Base-by-base conservation (phyloP, 2,888 invertebrate genomes). In the Trachelus stipa region DNA sequence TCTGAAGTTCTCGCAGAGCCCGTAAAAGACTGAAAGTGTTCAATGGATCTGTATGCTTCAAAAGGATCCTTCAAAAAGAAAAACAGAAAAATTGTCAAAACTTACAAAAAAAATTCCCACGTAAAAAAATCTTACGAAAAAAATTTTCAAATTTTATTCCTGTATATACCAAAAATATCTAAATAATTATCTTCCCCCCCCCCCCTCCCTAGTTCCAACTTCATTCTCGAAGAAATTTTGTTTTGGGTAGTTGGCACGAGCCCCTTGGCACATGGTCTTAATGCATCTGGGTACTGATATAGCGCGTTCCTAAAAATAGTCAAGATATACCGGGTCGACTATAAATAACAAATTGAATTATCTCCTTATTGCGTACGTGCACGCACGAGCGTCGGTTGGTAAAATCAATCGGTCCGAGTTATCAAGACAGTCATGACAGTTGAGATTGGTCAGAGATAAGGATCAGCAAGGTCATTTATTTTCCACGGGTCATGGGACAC, bases 241-340 rank as follows among this genome's bases (percentile, higher is more conserved):
- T 56, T 56, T 23, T 56, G 23, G 56, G 56, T 56, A 23, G 56
- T 56, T 23, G 56, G 56, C 56, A 56, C 56, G 56, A 56, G 56
- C 2, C 56, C 56, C 56, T 56, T 56, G 56, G 56, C 23, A 56
- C 56, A 56, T 23, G 23, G 56, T 56, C 56, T 9, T 23, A 56
- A 56, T 23, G 56, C 56, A 56, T 56, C 56, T 75, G 81, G 34
- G 34, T 78, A 78, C 81, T 83, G 81, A 83, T 80, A 81, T 79
- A 81, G 81, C 80, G 77, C 80, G 80, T 76, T 75, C 79, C 83
- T 83, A 83, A 83, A 83, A 81, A 83, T 83, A 83, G 76, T 78
- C 77, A 56, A 78, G 74, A 79, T 81, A 77, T 79, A 80, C 80
- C 79, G 71, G 74, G 81, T 74, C 79, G 80, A 74, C 77, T 78